Percentiles rank a stretch among this genome's conserved stretches.
phyloP scores from a whole-genome alignment of 2,888 invertebrate species.

The Agonopterix heracliana region DNA sequence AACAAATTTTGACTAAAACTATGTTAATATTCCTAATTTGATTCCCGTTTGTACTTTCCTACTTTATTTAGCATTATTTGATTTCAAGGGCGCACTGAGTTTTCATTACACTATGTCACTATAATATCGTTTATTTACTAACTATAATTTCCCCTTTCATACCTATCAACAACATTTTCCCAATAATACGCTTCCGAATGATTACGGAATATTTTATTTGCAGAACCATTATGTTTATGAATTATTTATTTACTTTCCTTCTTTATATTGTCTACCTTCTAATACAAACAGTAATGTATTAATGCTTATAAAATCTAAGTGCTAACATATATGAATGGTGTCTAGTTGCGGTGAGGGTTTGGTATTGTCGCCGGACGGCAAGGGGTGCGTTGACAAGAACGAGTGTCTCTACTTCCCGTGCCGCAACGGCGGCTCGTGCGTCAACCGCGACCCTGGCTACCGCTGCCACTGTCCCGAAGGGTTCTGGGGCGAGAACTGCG shows the following conservation, averaged over 20 bases:
- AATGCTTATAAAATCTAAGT: constrained; percentile 1
- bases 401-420: constrained; percentile 96
- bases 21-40: no score
- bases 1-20: no score
- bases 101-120: constrained; percentile 6
- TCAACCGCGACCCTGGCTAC: constrained; percentile 92
- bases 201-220: no score
- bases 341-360: constrained; percentile 95
- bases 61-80: neutral
- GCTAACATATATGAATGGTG: constrained; percentile 46
- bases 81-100: constrained; percentile 31
- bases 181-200: no score
- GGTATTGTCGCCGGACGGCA: constrained; percentile 91
- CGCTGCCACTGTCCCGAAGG: constrained; percentile 94
- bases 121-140: no score
- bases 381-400: constrained; percentile 96
- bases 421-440: constrained; percentile 93
- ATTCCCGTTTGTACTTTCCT: no score
- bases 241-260: no score
- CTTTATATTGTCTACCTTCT: no score
- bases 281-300: neutral
- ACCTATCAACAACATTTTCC: no score
- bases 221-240: no score
- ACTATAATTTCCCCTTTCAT: no score
- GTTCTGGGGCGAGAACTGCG: constrained; percentile 96